These are phyloP conservation scores for Umimayanthus chanpuru DNA, from an alignment of 92 coral and sea anemone species.

Conservation along the genomic window DNA sequence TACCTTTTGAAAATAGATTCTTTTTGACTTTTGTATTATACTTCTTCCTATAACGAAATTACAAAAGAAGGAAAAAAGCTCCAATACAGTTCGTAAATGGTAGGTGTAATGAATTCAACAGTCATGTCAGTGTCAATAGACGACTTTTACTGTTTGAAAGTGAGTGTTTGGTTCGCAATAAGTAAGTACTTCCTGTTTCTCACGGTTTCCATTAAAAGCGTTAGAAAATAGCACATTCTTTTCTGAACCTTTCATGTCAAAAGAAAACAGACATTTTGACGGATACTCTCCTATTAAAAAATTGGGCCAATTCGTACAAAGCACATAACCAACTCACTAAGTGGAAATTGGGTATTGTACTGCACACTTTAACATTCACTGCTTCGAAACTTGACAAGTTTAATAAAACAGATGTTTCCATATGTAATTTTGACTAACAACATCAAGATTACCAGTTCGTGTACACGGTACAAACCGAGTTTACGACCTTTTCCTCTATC, in stretches of 20 bases:
- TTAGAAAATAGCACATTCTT: neutral
- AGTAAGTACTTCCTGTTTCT: slow-evolving; percentile 15
- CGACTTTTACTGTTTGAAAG: too few relatives aligned
- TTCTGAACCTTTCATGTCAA: neutral
- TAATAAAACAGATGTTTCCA: neutral
- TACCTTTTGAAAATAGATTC: neutral
- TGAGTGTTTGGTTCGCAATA: too few relatives aligned
- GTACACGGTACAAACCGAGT: neutral
- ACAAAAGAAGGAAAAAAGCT: too few relatives aligned
- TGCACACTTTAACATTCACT: neutral
- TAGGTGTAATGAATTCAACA: neutral
- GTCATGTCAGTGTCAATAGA: neutral
- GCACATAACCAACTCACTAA: neutral
- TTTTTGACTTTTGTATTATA: neutral
- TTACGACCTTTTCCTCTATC: neutral
- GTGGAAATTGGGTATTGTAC: neutral
- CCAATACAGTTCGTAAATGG: neutral
- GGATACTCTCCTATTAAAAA: too few relatives aligned
- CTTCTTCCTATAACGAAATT: neutral
- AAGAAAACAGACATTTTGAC: too few relatives aligned
- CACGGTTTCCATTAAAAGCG: neutral
- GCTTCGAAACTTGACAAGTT: neutral
- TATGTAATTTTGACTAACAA: neutral
- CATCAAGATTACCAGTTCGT: neutral
- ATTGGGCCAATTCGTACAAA: too few relatives aligned